Evolutionary conservation across 2,797 vertebrate species (phyloP).

Genomic region (Falco peregrinus): DNA sequence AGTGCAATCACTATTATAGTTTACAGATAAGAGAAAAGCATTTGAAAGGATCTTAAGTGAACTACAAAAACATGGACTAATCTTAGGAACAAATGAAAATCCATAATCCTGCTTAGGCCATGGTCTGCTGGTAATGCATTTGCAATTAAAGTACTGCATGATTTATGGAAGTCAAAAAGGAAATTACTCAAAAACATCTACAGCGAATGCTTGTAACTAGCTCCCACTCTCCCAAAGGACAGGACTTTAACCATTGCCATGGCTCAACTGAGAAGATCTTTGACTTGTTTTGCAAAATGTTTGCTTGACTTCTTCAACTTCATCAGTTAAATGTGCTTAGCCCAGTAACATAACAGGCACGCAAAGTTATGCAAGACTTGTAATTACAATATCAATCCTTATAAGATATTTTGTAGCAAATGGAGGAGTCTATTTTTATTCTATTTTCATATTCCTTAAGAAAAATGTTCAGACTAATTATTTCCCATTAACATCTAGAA

Average conservation of each 20-base stretch:
- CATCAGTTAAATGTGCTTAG: background rate
- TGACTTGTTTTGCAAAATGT: constrained; percentile 33
- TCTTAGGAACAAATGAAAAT: background rate
- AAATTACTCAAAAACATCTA: constrained; percentile 33
- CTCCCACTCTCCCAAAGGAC: background rate
- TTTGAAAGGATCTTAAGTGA: background rate
- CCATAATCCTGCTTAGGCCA: constrained; percentile 22
- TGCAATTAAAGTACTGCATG: constrained; percentile 25
- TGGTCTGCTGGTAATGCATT: constrained; percentile 30
- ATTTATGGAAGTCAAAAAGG: constrained; percentile 59
- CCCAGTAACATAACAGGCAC: background rate
- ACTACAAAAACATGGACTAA: constrained; percentile 9
- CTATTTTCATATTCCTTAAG: background rate
- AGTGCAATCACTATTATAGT: background rate
- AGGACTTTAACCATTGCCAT: background rate
- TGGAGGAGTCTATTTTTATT: constrained; percentile 14
- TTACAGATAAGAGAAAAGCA: constrained; percentile 22
- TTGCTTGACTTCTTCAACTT: constrained; percentile 19
- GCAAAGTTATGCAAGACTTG: background rate
- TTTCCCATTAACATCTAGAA: background rate
- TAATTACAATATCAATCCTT: background rate
- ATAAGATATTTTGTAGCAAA: constrained; percentile 8
- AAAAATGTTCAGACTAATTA: constrained; percentile 24
- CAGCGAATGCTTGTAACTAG: background rate
- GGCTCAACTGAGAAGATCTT: constrained; percentile 26